phyloP scores from a whole-genome alignment of 2,113 vertebrate species.

The Trematomus loennbergii region DNA sequence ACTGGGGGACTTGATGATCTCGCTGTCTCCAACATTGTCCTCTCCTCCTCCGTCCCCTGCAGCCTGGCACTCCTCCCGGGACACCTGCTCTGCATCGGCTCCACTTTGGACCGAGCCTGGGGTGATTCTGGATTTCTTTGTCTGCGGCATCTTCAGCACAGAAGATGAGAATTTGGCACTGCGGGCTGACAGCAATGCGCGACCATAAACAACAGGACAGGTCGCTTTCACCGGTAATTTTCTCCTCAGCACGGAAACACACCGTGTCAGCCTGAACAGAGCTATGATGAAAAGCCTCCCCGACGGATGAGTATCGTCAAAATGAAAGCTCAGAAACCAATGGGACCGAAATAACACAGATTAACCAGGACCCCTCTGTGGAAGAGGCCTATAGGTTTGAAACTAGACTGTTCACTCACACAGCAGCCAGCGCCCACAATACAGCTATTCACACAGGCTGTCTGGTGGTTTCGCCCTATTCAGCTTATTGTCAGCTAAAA shows the following conservation, averaged over 20 bases:
- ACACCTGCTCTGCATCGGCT: constrained; percentile 15
- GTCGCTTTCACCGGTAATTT: constrained; percentile 51
- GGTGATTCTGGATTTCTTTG: constrained; percentile 71
- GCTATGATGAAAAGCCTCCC: constrained; percentile 63
- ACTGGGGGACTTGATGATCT: constrained; percentile 94
- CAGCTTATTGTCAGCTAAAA: constrained; percentile 76
- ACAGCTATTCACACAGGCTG: constrained; percentile 68
- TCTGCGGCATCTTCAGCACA: constrained; percentile 76
- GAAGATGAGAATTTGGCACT: constrained; percentile 54
- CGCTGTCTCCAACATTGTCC: constrained; percentile 84
- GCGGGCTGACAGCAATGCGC: constrained; percentile 61
- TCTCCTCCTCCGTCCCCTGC: constrained; percentile 48
- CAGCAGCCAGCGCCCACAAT: constrained; percentile 64
- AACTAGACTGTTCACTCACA: constrained; percentile 13
- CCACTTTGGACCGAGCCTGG: constrained; percentile 43
- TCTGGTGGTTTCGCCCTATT: constrained; percentile 74
- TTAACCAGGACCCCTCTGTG: constrained; percentile 14
- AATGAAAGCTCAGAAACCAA: not conserved
- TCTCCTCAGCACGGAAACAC: constrained; percentile 52
- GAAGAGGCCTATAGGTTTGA: constrained; percentile 37
- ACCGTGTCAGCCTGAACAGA: constrained; percentile 69
- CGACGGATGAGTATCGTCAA: constrained; percentile 3
- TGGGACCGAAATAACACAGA: constrained; percentile 7
- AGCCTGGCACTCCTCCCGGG: constrained; percentile 30
- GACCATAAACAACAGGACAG: constrained; percentile 56